A percentile compares a stretch with the other conserved stretches of the same genome.
These are phyloP conservation scores for Hippocampus comes DNA, from an alignment of 2,113 vertebrate species.

Conservation along the genomic window DNA sequence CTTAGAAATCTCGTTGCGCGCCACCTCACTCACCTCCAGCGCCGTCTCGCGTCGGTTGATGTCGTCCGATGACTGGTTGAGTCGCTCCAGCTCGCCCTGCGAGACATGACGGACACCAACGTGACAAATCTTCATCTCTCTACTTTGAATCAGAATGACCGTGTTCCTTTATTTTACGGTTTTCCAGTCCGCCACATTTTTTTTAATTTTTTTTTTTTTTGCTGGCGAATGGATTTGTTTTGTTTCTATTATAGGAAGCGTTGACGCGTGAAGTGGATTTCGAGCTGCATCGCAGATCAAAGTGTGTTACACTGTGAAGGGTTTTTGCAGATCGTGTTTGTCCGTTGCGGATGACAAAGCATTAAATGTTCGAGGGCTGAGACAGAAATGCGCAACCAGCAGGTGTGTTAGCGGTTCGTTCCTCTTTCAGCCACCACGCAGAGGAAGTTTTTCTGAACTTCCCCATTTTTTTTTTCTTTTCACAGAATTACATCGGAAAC, in stretches of 20 bases:
- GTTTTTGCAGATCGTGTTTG: not conserved
- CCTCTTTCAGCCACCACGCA: not conserved
- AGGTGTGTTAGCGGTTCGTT: not conserved
- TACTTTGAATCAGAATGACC: not conserved
- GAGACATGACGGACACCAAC: constrained; percentile 6
- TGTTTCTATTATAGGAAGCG: not conserved
- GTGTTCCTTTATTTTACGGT: not conserved
- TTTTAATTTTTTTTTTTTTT: not conserved
- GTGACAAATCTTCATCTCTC: not conserved
- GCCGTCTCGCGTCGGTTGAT: constrained; percentile 95
- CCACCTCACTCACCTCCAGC: constrained; percentile 83
- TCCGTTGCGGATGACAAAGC: not conserved
- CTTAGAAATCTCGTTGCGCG: not conserved
- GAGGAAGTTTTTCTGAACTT: not conserved
- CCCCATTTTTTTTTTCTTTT: not conserved
- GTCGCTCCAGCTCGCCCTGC: constrained; percentile 93
- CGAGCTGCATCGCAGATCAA: not conserved
- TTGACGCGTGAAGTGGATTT: not conserved
- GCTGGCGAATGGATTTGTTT: not conserved
- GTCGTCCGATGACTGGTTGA: constrained; percentile 94
- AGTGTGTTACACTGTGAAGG: not conserved
- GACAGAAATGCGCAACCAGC: not conserved
- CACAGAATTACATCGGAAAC: not conserved
- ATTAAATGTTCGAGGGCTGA: not conserved
- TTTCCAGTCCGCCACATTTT: not conserved